Conservation (phyloP, 2,888 invertebrate genomes). For the Ormyrus nitidulus region DNA sequence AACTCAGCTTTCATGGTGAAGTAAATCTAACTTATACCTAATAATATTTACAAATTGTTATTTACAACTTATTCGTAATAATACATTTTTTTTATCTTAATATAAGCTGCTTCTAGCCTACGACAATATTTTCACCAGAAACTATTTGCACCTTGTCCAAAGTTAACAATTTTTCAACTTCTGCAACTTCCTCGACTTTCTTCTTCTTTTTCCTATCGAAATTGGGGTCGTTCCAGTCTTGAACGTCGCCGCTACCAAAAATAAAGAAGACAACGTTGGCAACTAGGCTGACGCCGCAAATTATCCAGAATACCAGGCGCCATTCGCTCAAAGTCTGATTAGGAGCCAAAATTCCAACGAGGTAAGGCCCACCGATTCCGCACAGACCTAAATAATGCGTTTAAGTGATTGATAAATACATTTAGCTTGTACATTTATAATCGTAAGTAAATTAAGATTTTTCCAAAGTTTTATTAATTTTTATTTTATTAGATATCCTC, state of each 20-base stretch:
- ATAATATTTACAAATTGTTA: too few relatives aligned
- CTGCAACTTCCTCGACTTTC: neutral
- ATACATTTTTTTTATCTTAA: too few relatives aligned
- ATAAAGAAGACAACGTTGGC: conserved; percentile 82
- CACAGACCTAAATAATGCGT: conserved; percentile 79
- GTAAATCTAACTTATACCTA: too few relatives aligned
- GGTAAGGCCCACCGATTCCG: conserved; percentile 81
- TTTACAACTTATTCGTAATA: too few relatives aligned
- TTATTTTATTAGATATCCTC: too few relatives aligned
- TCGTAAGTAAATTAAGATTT: too few relatives aligned
- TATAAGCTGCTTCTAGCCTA: too few relatives aligned
- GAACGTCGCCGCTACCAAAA: conserved; percentile 83
- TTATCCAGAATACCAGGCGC: conserved; percentile 87
- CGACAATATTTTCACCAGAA: neutral
- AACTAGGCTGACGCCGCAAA: conserved; percentile 80
- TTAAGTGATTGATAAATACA: neutral
- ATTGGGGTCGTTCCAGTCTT: conserved; percentile 82
- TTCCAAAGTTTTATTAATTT: too few relatives aligned
- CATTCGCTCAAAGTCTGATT: conserved; percentile 76
- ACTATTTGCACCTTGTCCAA: conserved; percentile 34
- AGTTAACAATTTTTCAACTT: conserved; percentile 27
- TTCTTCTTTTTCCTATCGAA: conserved; percentile 54
- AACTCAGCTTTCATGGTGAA: too few relatives aligned
- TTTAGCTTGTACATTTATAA: neutral
- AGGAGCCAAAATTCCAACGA: conserved; percentile 80